These are phyloP conservation scores for Damaliscus lunatus DNA, from an alignment of 2,113 vertebrate species.

Conservation along the genomic window DNA sequence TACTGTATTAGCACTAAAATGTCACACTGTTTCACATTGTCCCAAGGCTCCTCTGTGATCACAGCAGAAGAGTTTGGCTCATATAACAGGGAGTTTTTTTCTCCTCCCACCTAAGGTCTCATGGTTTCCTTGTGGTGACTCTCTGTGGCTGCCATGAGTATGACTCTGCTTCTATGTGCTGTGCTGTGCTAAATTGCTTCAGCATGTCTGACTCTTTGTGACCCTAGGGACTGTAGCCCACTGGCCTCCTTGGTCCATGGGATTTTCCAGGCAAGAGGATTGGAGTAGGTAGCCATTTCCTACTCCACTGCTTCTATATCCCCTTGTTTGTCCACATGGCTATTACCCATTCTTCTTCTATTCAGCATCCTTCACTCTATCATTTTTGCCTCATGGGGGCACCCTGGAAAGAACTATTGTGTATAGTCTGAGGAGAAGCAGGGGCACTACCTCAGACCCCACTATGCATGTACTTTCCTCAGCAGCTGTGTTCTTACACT, in stretches of 20 bases:
- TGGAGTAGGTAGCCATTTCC: neutral
- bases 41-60: neutral
- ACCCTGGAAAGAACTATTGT: neutral
- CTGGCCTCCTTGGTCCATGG: neutral
- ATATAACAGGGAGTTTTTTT: neutral
- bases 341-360: neutral
- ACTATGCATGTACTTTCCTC: neutral
- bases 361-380: neutral
- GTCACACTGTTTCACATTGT: neutral
- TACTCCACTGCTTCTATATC: neutral
- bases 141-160: fast-evolving
- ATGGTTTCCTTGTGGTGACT: neutral
- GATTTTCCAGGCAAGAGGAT: neutral
- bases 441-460: neutral
- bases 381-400: neutral
- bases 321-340: fast-evolving
- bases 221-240: neutral
- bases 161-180: no score
- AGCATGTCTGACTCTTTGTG: neutral
- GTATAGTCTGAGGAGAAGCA: neutral
- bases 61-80: no score
- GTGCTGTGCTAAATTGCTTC: neutral
- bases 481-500: neutral
- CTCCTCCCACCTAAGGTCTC: neutral
- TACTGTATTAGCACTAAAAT: neutral